Percentiles rank a stretch among this genome's conserved stretches.
phyloP scores from a whole-genome alignment of 1,140 invertebrate species.

The Pseudobourletiella spinata region DNA sequence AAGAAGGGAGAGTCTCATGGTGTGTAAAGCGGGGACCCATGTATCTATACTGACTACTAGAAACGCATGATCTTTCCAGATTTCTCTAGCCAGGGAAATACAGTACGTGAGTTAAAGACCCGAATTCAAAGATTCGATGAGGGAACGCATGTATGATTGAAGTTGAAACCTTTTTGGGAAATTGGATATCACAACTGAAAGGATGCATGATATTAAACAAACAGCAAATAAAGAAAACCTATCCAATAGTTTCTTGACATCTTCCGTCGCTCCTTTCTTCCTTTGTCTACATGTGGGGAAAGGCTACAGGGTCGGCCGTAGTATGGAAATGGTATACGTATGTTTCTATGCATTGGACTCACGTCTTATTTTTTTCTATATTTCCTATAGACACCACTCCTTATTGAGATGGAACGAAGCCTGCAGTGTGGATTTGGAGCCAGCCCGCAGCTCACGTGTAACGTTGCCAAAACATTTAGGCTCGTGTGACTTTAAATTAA shows the following conservation, averaged over 20 bases:
- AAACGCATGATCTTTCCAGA: too few relatives aligned
- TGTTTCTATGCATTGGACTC: too few relatives aligned
- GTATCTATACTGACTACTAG: too few relatives aligned
- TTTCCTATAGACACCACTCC: not conserved
- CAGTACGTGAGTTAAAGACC: too few relatives aligned
- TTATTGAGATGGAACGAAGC: not conserved
- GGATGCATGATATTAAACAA: conserved; percentile 34
- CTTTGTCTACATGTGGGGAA: not conserved
- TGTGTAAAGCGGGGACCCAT: too few relatives aligned
- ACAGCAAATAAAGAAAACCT: conserved; percentile 31
- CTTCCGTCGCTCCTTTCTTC: conserved; percentile 4
- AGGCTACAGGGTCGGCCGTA: not conserved
- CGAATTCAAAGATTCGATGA: conserved; percentile 19
- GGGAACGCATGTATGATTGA: conserved; percentile 24
- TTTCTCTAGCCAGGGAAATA: too few relatives aligned
- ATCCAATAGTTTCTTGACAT: conserved; percentile 32
- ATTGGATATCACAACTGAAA: conserved; percentile 33
- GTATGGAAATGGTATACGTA: too few relatives aligned
- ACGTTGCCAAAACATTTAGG: too few relatives aligned
- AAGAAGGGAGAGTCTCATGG: too few relatives aligned
- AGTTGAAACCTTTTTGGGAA: conserved; percentile 34
- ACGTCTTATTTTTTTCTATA: not conserved
- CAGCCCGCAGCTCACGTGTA: too few relatives aligned
- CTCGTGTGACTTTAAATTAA: too few relatives aligned
- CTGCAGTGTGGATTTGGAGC: too few relatives aligned